Evolutionary conservation across 2,888 invertebrate genomes (phyloP), one percentile per base, ranked within the genome.

Genomic region (Cerastis leucographa): DNA sequence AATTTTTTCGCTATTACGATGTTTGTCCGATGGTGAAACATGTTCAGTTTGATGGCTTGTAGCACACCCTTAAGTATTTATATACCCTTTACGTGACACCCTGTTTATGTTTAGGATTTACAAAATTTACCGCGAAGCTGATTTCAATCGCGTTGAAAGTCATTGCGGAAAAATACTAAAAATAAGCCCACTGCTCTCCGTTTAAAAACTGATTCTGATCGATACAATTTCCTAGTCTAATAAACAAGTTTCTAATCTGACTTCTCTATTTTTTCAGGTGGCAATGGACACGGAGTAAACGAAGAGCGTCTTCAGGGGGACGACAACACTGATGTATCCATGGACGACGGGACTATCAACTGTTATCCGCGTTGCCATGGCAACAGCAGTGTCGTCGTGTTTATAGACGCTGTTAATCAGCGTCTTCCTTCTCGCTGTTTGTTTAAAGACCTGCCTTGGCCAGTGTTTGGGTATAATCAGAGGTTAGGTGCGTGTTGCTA

Each of bases 201-300:
- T 61, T 29, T 61, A 9, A 29, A 61, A 29, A 29, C 29, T 0
- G 35, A 61, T 8, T 19, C 25, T 22, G 22, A 17, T 6, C 4
- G 9, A 35, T 35, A 19, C 0, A 14, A 62, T 14, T 3, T 62
- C 9, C 4, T n/a, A n/a, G 2, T 44, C 14, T 6, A 9, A 17
- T n/a, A n/a, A 56, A 44, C 9, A 29, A 5, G 5, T 72, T 62
- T 56, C 19, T 59, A 64, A 78, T 7, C 25, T 22, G 2, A 35
- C 35, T 35, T 78, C 54, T 76, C 49, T 54, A 70, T 85, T 51
- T 29, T 94, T 94, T 2, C 92, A 97, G 97, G 95, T 96, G 87
- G 96, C 96, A 54, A 97, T 97, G 97, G 97, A 97, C 77, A 96
- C 97, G 77, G 97, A 97, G 90, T 97, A 96, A 92, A 74, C 81